Base-by-base conservation (phyloP, 2,797 vertebrate species). In the Lacerta agilis region DNA sequence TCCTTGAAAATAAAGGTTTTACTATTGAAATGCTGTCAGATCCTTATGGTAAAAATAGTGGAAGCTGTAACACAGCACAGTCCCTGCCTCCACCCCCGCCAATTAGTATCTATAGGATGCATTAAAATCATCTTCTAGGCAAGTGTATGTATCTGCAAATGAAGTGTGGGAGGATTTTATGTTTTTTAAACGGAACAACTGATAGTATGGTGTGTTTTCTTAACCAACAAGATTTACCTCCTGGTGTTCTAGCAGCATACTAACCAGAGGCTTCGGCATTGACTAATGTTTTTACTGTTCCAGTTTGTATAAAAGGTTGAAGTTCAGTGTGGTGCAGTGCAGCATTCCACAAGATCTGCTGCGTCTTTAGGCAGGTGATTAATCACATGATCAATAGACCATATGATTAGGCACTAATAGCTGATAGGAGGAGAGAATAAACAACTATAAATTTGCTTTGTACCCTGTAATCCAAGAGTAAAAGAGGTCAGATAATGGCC, bases 391-490 rank as follows among this genome's bases (percentile, higher is more conserved):
- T 97, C 96, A 96, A 97, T 97, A 97, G 97, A 98, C 97, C 98
- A 98, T 97, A 97, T 98, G 97, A 98, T 98, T 97, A 97, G 97
- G 96, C 96, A 96, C 97, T 98, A 98, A 98, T 97, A 97, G 97
- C 96, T 95, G 96, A 97, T 97, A 96, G 96, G 96, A 96, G 96
- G 92, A 95, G 94, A 97, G 96, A 97, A 97, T 96, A 97, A 97
- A 97, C 96, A 97, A 96, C 95, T 95, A 96, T 97, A 97, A 96
- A 97, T 97, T 93, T 91, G 94, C 97, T 97, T 97, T 97, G 96
- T 98, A 96, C 93, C 2, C 29, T 95, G 96, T 96, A 97, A 98
- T 97, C 97, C 96, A 92, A 97, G 97, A 96, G 96, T 96, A 97
- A 97, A 96, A 94, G 91, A 97, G 97, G 97, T 97, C 97, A 97